Conservation (phyloP, 2,888 invertebrate species). For the Chymomyza procnemis region DNA sequence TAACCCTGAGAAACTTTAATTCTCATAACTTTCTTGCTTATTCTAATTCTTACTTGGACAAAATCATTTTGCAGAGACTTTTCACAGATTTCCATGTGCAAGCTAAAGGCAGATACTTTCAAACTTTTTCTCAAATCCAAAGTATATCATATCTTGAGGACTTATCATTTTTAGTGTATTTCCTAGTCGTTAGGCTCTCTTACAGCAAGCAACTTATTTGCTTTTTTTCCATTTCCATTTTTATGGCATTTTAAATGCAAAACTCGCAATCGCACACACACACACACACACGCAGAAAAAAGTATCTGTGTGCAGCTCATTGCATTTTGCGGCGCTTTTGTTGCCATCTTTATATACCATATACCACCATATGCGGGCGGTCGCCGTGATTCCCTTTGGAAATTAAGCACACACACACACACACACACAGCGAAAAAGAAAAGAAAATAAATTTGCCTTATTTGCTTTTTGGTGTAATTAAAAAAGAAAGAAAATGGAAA, state of each 20-base stretch:
- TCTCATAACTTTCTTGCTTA: too few relatives aligned
- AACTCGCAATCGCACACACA: conserved; percentile 9
- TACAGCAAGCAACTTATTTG: neutral
- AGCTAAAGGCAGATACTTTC: too few relatives aligned
- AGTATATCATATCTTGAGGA: too few relatives aligned
- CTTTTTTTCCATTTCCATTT: conserved; percentile 11
- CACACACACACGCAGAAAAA: conserved; percentile 7
- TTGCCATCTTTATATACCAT: conserved; percentile 6
- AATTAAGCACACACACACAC: neutral
- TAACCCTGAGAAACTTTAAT: too few relatives aligned
- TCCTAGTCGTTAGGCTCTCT: too few relatives aligned
- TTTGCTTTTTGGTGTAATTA: conserved; percentile 30
- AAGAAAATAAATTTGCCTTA: conserved; percentile 37
- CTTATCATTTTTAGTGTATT: too few relatives aligned
- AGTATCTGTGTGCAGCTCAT: neutral
- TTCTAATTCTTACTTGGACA: too few relatives aligned
- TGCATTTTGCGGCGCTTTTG: conserved; percentile 43
- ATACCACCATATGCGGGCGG: conserved; percentile 44
- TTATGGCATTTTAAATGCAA: conserved; percentile 38
- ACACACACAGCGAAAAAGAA: neutral
- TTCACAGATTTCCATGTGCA: too few relatives aligned
- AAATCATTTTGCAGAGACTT: too few relatives aligned
- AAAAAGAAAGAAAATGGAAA: conserved; percentile 29
- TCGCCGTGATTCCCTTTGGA: neutral
- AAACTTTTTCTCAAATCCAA: too few relatives aligned